A percentile compares a stretch with the other conserved stretches of the same genome.
These are phyloP conservation scores for Morone chrysops DNA, from an alignment of 2,113 vertebrate genomes.

Conservation along the genomic window DNA sequence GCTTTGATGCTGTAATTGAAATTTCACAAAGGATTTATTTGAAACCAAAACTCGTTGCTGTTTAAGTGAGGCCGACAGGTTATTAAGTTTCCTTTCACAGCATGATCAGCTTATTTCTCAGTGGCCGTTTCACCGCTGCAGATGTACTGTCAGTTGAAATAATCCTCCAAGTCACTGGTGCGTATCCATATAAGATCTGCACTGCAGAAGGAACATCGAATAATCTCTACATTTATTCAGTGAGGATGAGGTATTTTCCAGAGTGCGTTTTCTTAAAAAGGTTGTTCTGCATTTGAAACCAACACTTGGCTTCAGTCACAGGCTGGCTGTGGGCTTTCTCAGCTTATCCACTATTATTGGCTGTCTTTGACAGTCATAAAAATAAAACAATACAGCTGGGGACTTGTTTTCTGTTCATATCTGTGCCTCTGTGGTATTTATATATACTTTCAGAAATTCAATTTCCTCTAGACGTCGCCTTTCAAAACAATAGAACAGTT, in stretches of 20 bases:
- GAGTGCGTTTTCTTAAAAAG: not conserved
- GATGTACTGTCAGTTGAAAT: conserved; percentile 73
- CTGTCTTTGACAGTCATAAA: conserved; percentile 15
- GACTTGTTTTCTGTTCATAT: conserved; percentile 27
- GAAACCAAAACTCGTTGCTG: conserved; percentile 58
- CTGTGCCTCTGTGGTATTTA: conserved; percentile 16
- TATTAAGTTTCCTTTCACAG: conserved; percentile 75
- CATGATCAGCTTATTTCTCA: conserved; percentile 65
- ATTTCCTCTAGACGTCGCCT: conserved; percentile 17
- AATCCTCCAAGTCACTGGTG: conserved; percentile 52
- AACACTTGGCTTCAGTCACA: not conserved
- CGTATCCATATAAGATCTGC: conserved; percentile 21
- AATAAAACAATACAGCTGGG: conserved; percentile 37
- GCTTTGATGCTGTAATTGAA: conserved; percentile 73
- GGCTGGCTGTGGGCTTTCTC: not conserved
- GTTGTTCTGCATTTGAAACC: not conserved
- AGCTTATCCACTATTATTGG: not conserved
- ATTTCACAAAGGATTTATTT: conserved; percentile 76
- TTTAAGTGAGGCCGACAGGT: conserved; percentile 74
- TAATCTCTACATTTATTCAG: conserved; percentile 31
- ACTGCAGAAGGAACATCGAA: conserved; percentile 8
- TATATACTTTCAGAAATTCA: conserved; percentile 17
- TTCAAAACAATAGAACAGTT: not conserved
- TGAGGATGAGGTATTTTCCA: not conserved
- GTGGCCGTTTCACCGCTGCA: conserved; percentile 61